phyloP scores from a whole-genome alignment of 2,888 invertebrate species.

The Netelia fuscicornis region DNA sequence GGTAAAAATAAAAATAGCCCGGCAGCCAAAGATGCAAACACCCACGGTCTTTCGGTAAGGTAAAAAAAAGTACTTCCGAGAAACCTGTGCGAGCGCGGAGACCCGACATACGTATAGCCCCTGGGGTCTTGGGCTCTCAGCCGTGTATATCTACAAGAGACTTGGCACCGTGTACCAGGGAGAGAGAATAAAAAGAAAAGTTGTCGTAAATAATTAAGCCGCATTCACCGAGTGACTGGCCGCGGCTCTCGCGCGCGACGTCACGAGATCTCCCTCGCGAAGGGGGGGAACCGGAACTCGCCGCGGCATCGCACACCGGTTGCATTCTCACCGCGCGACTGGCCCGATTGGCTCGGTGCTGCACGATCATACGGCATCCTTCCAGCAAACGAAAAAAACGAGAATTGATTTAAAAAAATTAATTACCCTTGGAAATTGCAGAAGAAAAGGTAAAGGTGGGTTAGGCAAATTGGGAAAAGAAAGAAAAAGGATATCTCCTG shows the following conservation, averaged over 20 bases:
- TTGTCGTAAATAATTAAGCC: constrained; percentile 55
- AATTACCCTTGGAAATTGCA: constrained; percentile 30
- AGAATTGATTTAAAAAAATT: constrained; percentile 2
- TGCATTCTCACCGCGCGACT: constrained; percentile 24
- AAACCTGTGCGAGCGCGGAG: constrained; percentile 44
- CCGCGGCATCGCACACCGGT: not conserved
- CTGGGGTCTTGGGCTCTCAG: constrained; percentile 8
- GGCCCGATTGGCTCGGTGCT: constrained; percentile 19
- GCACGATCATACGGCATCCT: constrained; percentile 11
- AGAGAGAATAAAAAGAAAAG: constrained; percentile 30
- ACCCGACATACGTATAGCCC: constrained; percentile 35
- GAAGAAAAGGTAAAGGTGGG: constrained; percentile 5
- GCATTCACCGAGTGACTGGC: constrained; percentile 54
- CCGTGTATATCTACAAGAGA: constrained; percentile 29
- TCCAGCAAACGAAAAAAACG: not conserved
- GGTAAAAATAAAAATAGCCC: constrained; percentile 25
- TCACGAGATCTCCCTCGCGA: constrained; percentile 30
- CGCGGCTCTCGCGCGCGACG: constrained; percentile 27
- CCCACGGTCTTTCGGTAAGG: constrained; percentile 42
- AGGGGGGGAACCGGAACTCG: constrained; percentile 43
- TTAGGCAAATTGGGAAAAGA: constrained; percentile 16
- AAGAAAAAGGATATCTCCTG: not conserved
- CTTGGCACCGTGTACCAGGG: constrained; percentile 39
- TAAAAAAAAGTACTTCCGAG: constrained; percentile 56
- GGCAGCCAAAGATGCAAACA: constrained; percentile 50